Evolutionary conservation across 1,140 invertebrate genomes (phyloP).

Genomic region (Musca domestica): DNA sequence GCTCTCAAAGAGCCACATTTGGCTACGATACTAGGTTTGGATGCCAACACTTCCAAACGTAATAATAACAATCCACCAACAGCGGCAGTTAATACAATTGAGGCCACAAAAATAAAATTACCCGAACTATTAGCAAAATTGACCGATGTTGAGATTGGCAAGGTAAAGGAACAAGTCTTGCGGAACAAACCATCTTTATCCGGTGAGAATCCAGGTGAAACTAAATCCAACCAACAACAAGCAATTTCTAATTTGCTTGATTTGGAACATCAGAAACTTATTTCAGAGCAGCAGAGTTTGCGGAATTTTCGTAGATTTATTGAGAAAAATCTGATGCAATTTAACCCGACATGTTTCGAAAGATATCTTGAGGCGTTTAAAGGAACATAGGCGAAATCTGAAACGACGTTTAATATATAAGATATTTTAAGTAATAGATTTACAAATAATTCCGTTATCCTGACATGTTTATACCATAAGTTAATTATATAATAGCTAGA

Average conservation of each 20-base stretch:
- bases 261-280: slow-evolving; percentile 15
- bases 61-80: neutral
- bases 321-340: slow-evolving; percentile 29
- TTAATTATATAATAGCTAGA: too few species aligned
- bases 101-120: neutral
- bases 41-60: neutral
- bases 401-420: too few species aligned
- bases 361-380: slow-evolving; percentile 28
- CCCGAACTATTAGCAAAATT: slow-evolving; percentile 19
- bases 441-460: too few species aligned
- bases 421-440: too few species aligned
- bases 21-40: neutral
- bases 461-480: too few species aligned
- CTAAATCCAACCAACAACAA: neutral
- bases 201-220: neutral
- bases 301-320: slow-evolving; percentile 36
- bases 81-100: neutral
- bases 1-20: neutral
- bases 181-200: neutral
- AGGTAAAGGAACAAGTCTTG: slow-evolving; percentile 6
- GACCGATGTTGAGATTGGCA: slow-evolving; percentile 13
- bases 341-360: slow-evolving; percentile 33
- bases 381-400: neutral
- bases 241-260: neutral
- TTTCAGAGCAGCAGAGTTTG: slow-evolving; percentile 1